A percentile compares a stretch with the other conserved stretches of the same genome.
Evolutionary conservation across 2,113 vertebrate species (phyloP).

Genomic region (Tachysurus vachellii): DNA sequence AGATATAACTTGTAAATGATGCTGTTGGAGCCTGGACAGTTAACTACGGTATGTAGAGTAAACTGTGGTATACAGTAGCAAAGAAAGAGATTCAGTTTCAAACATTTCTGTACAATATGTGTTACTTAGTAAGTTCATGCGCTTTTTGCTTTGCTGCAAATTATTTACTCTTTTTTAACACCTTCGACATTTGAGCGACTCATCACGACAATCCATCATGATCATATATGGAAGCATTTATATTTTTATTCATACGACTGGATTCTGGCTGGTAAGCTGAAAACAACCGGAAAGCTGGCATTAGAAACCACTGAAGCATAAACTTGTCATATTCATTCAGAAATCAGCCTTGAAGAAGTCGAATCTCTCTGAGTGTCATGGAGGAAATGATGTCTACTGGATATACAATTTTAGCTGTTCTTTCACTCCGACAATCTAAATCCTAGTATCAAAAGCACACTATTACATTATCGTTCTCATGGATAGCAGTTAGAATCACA

Average conservation of each 20-base stretch:
- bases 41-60: neutral
- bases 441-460: neutral
- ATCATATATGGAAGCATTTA: slow-evolving; percentile 20
- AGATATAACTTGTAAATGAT: neutral
- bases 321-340: slow-evolving; percentile 14
- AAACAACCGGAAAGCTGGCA: slow-evolving; percentile 63
- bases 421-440: neutral
- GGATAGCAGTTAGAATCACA: neutral
- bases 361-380: neutral
- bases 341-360: neutral
- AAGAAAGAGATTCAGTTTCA: too few relatives aligned
- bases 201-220: slow-evolving; percentile 61
- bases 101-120: neutral
- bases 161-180: neutral
- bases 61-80: too few relatives aligned
- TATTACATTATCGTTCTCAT: neutral
- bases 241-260: slow-evolving; percentile 17
- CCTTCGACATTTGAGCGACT: slow-evolving; percentile 9
- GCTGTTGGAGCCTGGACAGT: neutral
- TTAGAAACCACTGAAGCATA: slow-evolving; percentile 58
- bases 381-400: neutral
- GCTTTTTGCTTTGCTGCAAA: slow-evolving; percentile 61
- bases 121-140: neutral
- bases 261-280: slow-evolving; percentile 34
- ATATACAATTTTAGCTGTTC: neutral